These are phyloP conservation scores for Alligator mississippiensis DNA, from an alignment of 2,113 vertebrate genomes.

Conservation along the genomic window DNA sequence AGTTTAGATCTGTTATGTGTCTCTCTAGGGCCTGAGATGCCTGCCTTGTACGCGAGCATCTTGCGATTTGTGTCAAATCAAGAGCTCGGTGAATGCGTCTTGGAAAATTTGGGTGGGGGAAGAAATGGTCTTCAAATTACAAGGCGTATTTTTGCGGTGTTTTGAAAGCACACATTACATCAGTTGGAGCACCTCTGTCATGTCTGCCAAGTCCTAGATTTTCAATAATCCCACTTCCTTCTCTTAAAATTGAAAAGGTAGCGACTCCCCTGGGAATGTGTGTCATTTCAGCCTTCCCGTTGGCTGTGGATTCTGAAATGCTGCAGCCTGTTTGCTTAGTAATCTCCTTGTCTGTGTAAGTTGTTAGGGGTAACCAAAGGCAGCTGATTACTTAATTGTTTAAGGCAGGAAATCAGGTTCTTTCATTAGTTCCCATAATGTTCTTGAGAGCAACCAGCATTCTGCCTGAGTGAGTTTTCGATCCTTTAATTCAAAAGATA, in stretches of 20 bases:
- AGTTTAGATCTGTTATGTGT: not conserved
- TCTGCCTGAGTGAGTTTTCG: conserved; percentile 72
- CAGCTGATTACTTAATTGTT: conserved; percentile 84
- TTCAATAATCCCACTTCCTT: conserved; percentile 75
- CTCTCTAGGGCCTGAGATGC: not conserved
- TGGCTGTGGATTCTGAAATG: conserved; percentile 72
- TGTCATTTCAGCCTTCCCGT: conserved; percentile 68
- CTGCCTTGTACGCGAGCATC: not conserved
- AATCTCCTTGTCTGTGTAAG: conserved; percentile 78
- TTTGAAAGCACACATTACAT: conserved; percentile 10
- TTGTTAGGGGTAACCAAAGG: conserved; percentile 86
- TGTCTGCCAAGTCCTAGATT: conserved; percentile 51
- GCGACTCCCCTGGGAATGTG: conserved; percentile 70
- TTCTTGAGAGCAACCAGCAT: conserved; percentile 72
- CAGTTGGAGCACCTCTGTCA: conserved; percentile 44
- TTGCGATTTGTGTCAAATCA: conserved; percentile 4
- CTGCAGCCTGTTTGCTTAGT: conserved; percentile 78
- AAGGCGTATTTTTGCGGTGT: conserved; percentile 18
- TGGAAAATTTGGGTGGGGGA: not conserved
- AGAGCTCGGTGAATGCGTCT: conserved; percentile 30
- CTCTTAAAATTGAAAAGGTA: conserved; percentile 72
- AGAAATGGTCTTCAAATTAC: not conserved
- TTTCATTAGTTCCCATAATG: conserved; percentile 81
- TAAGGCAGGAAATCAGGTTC: conserved; percentile 79
- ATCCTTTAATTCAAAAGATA: conserved; percentile 74